Evolutionary conservation across 1,140 invertebrate species (phyloP), one percentile per base, ranked within the genome.

Genomic region (Ceratosolen fusciceps): DNA sequence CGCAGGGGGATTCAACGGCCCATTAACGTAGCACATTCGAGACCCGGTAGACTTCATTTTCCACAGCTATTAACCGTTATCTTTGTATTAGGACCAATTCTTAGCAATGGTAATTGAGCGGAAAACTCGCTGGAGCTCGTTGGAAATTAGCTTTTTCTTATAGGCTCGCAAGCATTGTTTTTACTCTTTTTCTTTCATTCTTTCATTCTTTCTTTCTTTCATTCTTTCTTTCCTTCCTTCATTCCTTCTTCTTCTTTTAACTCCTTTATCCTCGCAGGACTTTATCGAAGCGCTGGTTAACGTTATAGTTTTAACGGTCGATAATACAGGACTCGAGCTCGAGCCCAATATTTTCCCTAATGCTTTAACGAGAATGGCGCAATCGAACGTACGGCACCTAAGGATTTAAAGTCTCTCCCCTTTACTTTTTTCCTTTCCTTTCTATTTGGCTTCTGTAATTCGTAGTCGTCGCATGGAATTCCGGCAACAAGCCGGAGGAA

Each of bases 31-130:
- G 47, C 16, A 43, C 34, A 29, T 52, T 47, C 19, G 21, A 47
- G 39, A 8, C n/a, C 26, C 24, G 29, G 68, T 31, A 29, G 26
- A 47, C 43, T 70, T 72, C 77, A 68, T 74, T 58, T 19, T 71
- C 73, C 71, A 58, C 21, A 82, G 82, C 81, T 83, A 82, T 84
- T 82, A 82, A 76, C 81, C 67, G 77, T 86, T 85, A 83, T 86
- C 84, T 82, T 81, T 83, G 82, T 83, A 83, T 84, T 84, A 84
- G 80, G 83, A 85, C 84, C 84, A 83, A 84, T 86, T 85, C 76
- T 82, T 83, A 79, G 60, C 80, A 84, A 84, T 79, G 84, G 77
- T 85, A 85, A 85, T 86, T 80, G 84, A 62, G 81, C 77, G 76
- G 80, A 81, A 77, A 74, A 84, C 78, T 83, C 71, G 74, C 77